A percentile compares a stretch with the other conserved stretches of the same genome.
phyloP scores from a whole-genome alignment of 2,113 vertebrate species.

The Dryoscopus gambensis region DNA sequence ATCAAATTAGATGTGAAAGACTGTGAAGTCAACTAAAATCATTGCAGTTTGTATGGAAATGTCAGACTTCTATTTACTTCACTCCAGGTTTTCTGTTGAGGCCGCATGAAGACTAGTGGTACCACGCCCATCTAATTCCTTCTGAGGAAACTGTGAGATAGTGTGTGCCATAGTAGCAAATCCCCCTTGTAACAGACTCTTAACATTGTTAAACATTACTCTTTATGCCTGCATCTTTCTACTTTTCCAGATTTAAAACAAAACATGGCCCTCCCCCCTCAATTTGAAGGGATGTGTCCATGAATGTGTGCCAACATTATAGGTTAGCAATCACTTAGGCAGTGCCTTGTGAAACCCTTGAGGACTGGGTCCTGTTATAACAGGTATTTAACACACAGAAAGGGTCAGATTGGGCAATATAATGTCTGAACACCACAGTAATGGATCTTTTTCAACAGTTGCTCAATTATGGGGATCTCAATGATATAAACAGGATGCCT shows the following conservation, averaged over 20 bases:
- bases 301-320: neutral
- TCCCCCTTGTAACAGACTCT: neutral
- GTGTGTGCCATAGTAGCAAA: neutral
- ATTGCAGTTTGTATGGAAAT: slow-evolving; percentile 13
- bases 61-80: neutral
- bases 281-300: neutral
- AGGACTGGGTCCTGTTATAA: neutral
- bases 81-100: neutral
- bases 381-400: neutral
- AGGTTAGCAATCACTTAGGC: neutral
- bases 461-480: neutral
- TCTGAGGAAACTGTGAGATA: neutral
- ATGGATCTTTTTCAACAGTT: neutral
- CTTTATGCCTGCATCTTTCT: neutral
- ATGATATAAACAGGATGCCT: neutral
- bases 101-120: neutral
- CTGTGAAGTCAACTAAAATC: slow-evolving; percentile 15
- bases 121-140: neutral
- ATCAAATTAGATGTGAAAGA: slow-evolving; percentile 32
- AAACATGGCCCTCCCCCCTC: rapidly evolving
- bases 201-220: neutral
- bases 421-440: neutral
- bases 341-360: neutral
- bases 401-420: neutral
- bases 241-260: neutral